phyloP scores from a whole-genome alignment of 2,797 vertebrate species.

The Gymnopithys bicolor region DNA sequence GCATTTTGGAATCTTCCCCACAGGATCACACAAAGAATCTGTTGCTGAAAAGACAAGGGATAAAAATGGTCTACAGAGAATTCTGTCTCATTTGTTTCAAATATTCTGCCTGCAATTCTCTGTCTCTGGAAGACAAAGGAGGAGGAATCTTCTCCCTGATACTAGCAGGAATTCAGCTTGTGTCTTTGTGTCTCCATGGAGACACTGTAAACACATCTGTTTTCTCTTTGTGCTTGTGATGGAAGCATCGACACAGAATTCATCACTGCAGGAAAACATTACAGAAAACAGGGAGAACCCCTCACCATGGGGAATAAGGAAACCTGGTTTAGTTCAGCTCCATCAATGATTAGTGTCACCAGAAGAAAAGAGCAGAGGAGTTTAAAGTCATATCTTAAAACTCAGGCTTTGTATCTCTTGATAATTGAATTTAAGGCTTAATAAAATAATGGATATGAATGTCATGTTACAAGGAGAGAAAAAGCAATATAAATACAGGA shows the following conservation, averaged over 20 bases:
- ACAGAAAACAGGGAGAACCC: constrained; percentile 11
- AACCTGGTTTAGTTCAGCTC: background rate
- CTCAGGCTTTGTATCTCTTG: background rate
- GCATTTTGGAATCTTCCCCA: background rate
- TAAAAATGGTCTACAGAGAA: background rate
- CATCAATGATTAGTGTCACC: background rate
- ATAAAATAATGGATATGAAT: background rate
- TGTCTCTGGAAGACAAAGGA: constrained; percentile 62
- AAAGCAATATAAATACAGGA: background rate
- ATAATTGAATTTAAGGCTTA: background rate
- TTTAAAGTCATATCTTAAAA: background rate
- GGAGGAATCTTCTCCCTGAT: background rate
- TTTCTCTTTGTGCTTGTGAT: constrained; percentile 65
- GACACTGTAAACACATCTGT: constrained; percentile 77
- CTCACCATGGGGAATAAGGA: background rate
- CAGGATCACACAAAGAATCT: constrained; percentile 3
- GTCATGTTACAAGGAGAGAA: background rate
- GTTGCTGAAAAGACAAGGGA: background rate
- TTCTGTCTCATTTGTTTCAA: constrained; percentile 35
- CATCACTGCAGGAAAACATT: constrained; percentile 22
- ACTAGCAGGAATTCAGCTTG: constrained; percentile 36
- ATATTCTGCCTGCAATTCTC: constrained; percentile 4
- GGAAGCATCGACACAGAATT: constrained; percentile 54
- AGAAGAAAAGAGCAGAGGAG: background rate
- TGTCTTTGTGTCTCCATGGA: constrained; percentile 74